Percentiles rank a stretch among this genome's conserved stretches.
Evolutionary conservation across 2,113 vertebrate species (phyloP).

Genomic region (Accipiter virgatus): DNA sequence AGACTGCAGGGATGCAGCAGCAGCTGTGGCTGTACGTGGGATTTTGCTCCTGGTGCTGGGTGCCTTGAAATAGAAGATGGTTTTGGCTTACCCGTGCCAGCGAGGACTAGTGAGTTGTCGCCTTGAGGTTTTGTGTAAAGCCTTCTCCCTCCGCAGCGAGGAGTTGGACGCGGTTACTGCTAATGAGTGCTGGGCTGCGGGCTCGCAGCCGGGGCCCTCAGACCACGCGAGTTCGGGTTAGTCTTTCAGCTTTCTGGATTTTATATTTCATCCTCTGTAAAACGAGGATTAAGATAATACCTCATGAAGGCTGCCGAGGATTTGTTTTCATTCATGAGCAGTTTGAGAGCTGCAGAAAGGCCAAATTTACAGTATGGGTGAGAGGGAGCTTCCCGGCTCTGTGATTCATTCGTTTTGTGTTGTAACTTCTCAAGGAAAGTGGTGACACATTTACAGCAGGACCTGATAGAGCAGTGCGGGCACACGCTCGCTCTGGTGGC

Average conservation of each 20-base stretch:
- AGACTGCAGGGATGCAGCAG: neutral
- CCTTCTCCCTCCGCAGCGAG: fast-evolving
- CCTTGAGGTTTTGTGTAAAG: neutral
- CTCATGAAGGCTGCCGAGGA: neutral
- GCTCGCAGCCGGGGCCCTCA: neutral
- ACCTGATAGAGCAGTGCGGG: neutral
- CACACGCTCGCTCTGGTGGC: neutral
- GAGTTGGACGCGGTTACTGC: neutral
- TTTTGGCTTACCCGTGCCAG: neutral
- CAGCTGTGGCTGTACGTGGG: neutral
- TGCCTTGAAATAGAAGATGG: neutral
- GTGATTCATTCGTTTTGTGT: neutral
- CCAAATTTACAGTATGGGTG: neutral
- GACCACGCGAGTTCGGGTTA: fast-evolving
- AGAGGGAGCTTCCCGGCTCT: neutral
- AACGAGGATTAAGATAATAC: neutral
- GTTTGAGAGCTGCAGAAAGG: neutral
- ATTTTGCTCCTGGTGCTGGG: neutral
- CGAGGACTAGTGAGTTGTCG: neutral
- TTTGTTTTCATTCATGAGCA: neutral
- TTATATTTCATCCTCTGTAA: neutral
- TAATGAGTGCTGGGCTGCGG: fast-evolving
- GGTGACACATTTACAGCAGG: neutral
- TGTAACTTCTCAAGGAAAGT: neutral
- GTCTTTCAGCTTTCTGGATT: neutral